Base-by-base conservation (phyloP, 2,888 invertebrate genomes). In the Papilio elwesi region DNA sequence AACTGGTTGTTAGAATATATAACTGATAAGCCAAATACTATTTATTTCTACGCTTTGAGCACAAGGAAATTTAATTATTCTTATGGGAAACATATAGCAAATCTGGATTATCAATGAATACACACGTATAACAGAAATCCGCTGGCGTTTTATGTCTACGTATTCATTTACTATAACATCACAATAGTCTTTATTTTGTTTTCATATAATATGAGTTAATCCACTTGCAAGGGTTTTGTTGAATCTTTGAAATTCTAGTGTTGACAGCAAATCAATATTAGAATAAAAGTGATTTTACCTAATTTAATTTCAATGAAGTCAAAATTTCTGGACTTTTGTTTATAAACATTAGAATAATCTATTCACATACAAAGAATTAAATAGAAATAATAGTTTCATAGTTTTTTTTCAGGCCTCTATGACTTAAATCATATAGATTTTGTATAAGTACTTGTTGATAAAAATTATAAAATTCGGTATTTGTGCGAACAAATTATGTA, bases 401-500 rank as follows among this genome's bases (percentile, higher is more conserved):
- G 11, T 47, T 71, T 55, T 71, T 55, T 38, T 59, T 12, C 47
- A 26, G n/a, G 66, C 51, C 12, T 59, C 48, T 43, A 49, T 64
- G 15, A 69, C 36, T 62, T 64, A 57, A 59, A 52, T 62, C 57
- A 43, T n/a, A 52, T 16, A 59, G 38, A 36, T n/a, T 26, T 63
- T n/a, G 12, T 15, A 6, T 53, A 51, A 63, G 15, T 47, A 51
- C 13, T 47, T 63, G 63, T 68, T 63, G 36, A 62, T 62, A 53
- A 62, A 62, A 77, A 77, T 74, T n/a, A 68, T 74, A 77, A 77
- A 75, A 15, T 65, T 73, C 43, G 57, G 52, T 65, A 73, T 77
- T 79, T 84, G 85, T 89, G 88, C 87, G 88, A 87, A 87, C 75
- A 83, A 79, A 83, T 80, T 89, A 85, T 91, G 89, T 86, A 85